phyloP scores from a whole-genome alignment of 1,140 invertebrate species.

The Diachasma alloeum region DNA sequence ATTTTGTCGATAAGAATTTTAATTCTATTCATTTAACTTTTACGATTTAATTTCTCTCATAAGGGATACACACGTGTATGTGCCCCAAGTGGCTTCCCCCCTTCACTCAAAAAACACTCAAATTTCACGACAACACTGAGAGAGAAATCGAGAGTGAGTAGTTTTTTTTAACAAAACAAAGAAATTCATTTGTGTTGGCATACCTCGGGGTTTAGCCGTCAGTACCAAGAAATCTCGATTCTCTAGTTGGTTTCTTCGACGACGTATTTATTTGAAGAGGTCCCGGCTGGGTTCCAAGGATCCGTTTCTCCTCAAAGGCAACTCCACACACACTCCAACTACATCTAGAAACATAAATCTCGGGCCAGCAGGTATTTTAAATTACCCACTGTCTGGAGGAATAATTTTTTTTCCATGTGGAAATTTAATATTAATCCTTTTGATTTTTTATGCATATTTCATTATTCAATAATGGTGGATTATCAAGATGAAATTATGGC shows the following conservation, averaged over 20 bases:
- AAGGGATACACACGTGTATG: too few species aligned
- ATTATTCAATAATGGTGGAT: background rate
- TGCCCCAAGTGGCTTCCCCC: background rate
- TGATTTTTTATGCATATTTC: background rate
- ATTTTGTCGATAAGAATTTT: background rate
- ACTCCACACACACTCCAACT: background rate
- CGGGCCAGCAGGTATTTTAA: background rate
- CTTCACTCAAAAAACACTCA: background rate
- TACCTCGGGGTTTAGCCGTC: background rate
- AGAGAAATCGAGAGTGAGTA: background rate
- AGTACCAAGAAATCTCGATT: background rate
- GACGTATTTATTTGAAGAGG: slow-evolving; percentile 31
- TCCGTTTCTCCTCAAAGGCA: slow-evolving; percentile 24
- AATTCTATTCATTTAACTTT: background rate
- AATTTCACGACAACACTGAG: background rate
- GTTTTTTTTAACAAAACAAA: background rate
- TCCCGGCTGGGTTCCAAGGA: slow-evolving; percentile 26
- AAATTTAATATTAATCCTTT: background rate
- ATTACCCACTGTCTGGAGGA: background rate
- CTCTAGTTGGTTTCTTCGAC: slow-evolving; percentile 4
- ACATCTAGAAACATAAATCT: background rate
- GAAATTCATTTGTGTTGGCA: background rate
- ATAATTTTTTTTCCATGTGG: background rate
- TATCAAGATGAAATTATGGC: background rate
- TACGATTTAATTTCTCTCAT: background rate